Evolutionary conservation across 2,888 invertebrate species (phyloP), one percentile per base, ranked within the genome.

Genomic region (Entomobrya proxima): DNA sequence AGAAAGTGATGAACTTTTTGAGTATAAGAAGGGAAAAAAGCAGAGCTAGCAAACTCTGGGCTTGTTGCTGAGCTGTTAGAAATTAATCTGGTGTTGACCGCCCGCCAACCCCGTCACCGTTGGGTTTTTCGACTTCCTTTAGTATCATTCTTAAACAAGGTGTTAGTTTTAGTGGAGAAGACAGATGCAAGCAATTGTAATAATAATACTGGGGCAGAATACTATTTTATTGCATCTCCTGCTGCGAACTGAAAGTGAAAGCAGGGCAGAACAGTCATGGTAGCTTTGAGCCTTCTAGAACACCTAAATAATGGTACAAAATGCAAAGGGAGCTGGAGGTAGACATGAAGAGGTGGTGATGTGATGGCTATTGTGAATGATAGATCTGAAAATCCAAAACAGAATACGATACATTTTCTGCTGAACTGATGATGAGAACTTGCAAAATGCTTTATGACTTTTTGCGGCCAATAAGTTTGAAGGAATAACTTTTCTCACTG

Each of bases 401-500:
- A 44, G n/a, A 9, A 13, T 52, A n/a, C 18, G 21, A 18, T 2
- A 21, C 3, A 52, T 52, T 6, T 7, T 61, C 1, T 13, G 1
- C 4, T 13, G 32, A 21, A 15, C 24, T 61, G 61, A 30, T 30
- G 18, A 4, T 32, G 13, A n/a, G n/a, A n/a, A n/a, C n/a, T n/a
- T n/a, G n/a, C n/a, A n/a, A n/a, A 61, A 61, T 27, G 27, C 4
- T 32, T 61, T 61, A 61, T 32, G 61, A 15, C 15, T 30, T 61
- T 61, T 61, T 61, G 61, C 32, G 61, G 61, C 30, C 61, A 61
- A 61, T 61, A 27, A 61, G 61, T 61, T 61, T 61, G 6, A 61
- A 27, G 24, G 9, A 61, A 61, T 61, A 61, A 61, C 61, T 30
- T 61, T 40, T 61, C 15, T 61, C 32, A 21, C 30, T 1, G 4